Evolutionary conservation across 1,140 invertebrate genomes (phyloP), one percentile per base, ranked within the genome.

Genomic region (Drosophila orosa): DNA sequence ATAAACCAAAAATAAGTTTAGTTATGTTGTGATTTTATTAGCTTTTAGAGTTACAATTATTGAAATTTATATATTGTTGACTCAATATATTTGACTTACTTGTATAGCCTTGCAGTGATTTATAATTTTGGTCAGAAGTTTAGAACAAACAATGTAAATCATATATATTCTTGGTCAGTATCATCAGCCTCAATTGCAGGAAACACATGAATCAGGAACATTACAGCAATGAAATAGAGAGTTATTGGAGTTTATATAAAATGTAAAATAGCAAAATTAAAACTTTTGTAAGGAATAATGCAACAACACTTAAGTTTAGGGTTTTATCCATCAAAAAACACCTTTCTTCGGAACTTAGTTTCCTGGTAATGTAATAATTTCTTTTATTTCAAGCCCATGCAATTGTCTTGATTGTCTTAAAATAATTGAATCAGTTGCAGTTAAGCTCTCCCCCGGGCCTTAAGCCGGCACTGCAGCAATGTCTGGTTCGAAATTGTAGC

Each of bases 381-480:
- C 2, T 17, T 10, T n/a, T 3, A 42, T 42, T 12, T 40, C 39
- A 13, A 44, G 17, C 40, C 3, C 33, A 15, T 35, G 13, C 19
- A 44, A 22, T 25, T 7, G 12, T 40, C 60, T 29, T 27, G 33
- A 22, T 25, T 7, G 12, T 40, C 60, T 29, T 27, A 19, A 22
- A 48, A 24, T 61, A 65, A 52, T 65, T 15, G 5, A 52, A 52
- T 42, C 29, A 66, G 4, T 42, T 33, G 24, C 35, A 52, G 35
- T 52, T 50, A 52, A 52, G 29, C 35, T 33, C 19, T 47, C 15
- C 33, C 29, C 5, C 19, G 44, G 12, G 12, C 19, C 17, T 5
- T 24, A 63, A 31, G 3, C 3, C 25, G 35, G 33, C 13, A 0
- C n/a, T 65, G 59, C 29, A 42, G 24, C 35, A 27, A n/a, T 33